Percentiles rank a stretch among this genome's conserved stretches.
These are phyloP conservation scores for Chondrilla cf. caribensis DNA, from an alignment of 37 sponge, comb jelly and placozoan genomes.

Conservation along the genomic window DNA sequence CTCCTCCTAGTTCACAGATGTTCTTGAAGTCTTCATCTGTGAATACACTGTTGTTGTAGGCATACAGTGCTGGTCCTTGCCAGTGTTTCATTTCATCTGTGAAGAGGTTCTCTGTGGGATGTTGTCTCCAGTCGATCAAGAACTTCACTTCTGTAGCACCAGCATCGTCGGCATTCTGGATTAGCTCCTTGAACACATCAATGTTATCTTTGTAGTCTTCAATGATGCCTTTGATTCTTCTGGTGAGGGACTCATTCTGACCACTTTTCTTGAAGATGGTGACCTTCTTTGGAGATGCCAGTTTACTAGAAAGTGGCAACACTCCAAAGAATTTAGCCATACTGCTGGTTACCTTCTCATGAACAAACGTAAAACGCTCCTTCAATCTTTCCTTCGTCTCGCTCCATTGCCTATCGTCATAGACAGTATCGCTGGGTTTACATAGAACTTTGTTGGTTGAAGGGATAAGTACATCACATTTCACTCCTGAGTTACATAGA, in stretches of 20 bases:
- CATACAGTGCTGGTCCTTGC: constrained; percentile 85
- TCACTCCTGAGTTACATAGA: not conserved
- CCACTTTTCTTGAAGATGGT: not conserved
- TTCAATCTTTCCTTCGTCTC: not conserved
- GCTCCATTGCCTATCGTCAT: constrained; percentile 11
- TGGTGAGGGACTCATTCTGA: constrained; percentile 55
- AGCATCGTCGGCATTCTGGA: constrained; percentile 94
- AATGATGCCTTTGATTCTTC: constrained; percentile 55
- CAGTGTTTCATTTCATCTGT: constrained; percentile 56
- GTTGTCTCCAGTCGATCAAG: constrained; percentile 70
- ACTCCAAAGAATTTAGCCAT: constrained; percentile 52
- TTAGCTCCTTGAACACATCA: constrained; percentile 82
- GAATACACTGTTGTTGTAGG: constrained; percentile 69
- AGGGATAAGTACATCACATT: not conserved
- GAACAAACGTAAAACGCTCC: constrained; percentile 33
- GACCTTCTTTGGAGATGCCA: constrained; percentile 51
- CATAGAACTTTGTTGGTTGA: not conserved
- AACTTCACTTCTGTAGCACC: constrained; percentile 70
- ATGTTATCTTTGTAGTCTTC: constrained; percentile 58
- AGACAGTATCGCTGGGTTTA: not conserved
- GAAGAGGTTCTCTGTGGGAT: constrained; percentile 42
- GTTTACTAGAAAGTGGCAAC: constrained; percentile 39
- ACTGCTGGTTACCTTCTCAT: constrained; percentile 16
- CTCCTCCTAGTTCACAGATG: constrained; percentile 73
- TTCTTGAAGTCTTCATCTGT: constrained; percentile 77